Evolutionary conservation across 64 coral and sea anemone genomes (phyloP).

Genomic region (Astreopora myriophthalma): DNA sequence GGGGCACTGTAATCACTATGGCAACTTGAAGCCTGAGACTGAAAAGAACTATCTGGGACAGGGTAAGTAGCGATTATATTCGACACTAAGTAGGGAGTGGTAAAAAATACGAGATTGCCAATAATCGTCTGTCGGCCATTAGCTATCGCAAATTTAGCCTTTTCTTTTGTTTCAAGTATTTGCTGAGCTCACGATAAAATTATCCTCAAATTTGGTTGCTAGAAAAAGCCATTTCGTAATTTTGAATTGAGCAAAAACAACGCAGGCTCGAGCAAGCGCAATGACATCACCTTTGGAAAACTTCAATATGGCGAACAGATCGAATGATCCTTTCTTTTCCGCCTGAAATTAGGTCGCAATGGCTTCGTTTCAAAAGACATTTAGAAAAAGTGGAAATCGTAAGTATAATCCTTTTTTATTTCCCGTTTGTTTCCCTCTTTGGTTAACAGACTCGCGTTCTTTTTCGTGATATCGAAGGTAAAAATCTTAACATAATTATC

Average conservation of each 20-base stretch:
- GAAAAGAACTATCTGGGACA: background rate
- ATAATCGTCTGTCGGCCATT: background rate
- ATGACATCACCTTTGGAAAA: conserved; percentile 17
- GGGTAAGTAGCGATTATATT: background rate
- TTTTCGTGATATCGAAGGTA: background rate
- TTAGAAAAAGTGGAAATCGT: conserved; percentile 70
- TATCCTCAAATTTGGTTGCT: background rate
- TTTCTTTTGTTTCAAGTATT: background rate
- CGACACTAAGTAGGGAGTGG: background rate
- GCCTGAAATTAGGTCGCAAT: background rate
- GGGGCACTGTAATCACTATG: conserved; percentile 7
- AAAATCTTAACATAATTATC: background rate
- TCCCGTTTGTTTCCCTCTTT: background rate
- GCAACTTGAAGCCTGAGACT: background rate
- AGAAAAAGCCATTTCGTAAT: conserved; percentile 1
- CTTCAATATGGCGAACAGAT: conserved; percentile 3
- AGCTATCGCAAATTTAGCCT: background rate
- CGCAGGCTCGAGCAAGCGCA: conserved; percentile 23
- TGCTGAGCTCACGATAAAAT: background rate
- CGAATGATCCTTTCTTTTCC: background rate
- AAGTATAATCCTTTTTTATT: conserved; percentile 30
- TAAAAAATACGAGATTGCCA: background rate
- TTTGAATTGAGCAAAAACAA: background rate
- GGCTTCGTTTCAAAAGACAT: conserved; percentile 70
- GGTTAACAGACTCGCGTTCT: background rate